These are phyloP conservation scores for Plotosus lineatus DNA, from an alignment of 2,113 vertebrate species.

Conservation along the genomic window DNA sequence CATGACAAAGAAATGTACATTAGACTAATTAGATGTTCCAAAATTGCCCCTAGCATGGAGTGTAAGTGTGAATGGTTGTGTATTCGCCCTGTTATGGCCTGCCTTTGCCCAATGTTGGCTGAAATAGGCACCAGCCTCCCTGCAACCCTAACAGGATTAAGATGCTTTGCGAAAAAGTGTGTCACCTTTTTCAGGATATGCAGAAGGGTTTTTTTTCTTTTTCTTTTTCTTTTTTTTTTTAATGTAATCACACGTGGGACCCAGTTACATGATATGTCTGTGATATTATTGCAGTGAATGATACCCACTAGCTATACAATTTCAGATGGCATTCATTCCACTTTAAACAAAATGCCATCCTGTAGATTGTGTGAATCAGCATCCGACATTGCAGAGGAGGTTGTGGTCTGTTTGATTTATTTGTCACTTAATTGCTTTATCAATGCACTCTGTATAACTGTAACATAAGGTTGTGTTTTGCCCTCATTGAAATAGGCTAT, in stretches of 20 bases:
- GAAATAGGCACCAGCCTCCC: too few species aligned
- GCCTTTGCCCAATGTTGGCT: too few species aligned
- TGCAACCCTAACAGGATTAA: too few species aligned
- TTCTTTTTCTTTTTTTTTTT: neutral
- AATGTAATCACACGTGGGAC: neutral
- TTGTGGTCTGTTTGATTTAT: conserved; percentile 4
- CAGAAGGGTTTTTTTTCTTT: neutral
- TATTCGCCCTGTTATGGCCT: too few species aligned
- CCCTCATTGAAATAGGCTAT: conserved; percentile 27
- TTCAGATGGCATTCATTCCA: neutral
- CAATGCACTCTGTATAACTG: conserved; percentile 16
- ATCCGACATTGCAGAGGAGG: neutral
- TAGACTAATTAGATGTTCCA: too few species aligned
- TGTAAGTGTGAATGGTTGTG: too few species aligned
- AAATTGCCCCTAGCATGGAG: too few species aligned
- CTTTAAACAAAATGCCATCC: neutral
- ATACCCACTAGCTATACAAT: neutral
- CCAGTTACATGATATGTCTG: neutral
- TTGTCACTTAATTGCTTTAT: neutral
- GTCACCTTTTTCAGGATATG: neutral
- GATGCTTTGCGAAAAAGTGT: too few species aligned
- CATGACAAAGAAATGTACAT: too few species aligned
- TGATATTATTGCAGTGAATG: neutral
- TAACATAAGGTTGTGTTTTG: conserved; percentile 16
- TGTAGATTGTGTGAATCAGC: neutral